Base-by-base conservation (phyloP, 2,797 vertebrate genomes). In the Hyperoplus lanceolatus region DNA sequence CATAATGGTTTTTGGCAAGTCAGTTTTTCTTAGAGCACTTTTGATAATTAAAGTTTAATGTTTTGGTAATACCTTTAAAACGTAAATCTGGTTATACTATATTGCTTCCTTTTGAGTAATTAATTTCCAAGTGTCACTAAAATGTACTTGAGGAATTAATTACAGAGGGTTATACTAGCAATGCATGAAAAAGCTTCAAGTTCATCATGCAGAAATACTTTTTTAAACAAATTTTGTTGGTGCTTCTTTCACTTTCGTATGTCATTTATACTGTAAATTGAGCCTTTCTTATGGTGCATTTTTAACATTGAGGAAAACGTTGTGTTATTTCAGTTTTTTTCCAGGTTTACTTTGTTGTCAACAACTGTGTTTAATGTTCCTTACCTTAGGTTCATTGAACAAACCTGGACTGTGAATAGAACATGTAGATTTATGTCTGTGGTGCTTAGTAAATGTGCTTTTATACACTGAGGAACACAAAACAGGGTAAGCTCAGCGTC, bases 401-500 rank as follows among this genome's bases (percentile, higher is more conserved):
- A 88, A 89, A 85, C 87, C 84, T 93, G 92, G 84, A 88, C 92
- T 94, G 91, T 93, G 91, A 94, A 93, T 93, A 92, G 90, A 91
- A 84, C 83, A 77, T 90, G 89, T 94, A 91, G 90, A 92, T 93
- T 86, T 87, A 81, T 85, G 90, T 92, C 86, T 93, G 90, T 93
- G 91, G 92, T 94, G 93, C 90, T 93, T 94, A 82, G 84, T 84
- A 90, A 90, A 91, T 86, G 83, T 93, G 89, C 82, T 93, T 92
- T 90, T 86, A 84, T 90, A 90, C 92, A 92, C 79, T 93, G 90
- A 96, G 92, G 89, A 93, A 94, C 95, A 95, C 85, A 93, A 93
- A 95, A 96, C 97, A 97, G 97, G 96, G 96, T 97, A 96, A 94
- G 94, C 95, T 96, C 94, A 96, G 93, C 94, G 93, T 90, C 92